A percentile compares a stretch with the other conserved stretches of the same genome.
Conservation (phyloP, 1,140 invertebrate genomes). For the Drosophila setifemur region DNA sequence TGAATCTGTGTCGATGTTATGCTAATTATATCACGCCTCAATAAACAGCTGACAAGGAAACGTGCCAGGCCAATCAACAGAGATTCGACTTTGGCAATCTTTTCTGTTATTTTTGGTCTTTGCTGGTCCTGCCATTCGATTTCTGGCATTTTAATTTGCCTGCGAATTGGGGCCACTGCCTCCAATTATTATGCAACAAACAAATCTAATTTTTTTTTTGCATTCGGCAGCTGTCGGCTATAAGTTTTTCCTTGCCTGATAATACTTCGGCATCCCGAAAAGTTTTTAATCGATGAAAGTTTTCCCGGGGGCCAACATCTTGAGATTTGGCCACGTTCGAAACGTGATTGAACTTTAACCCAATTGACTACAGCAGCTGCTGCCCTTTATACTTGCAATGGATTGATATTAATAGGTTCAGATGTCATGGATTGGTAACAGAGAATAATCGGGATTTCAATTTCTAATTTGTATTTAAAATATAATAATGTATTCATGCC, state of each 20-base stretch:
- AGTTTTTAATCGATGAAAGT: conserved; percentile 76
- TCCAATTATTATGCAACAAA: conserved; percentile 68
- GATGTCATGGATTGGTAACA: too few species aligned
- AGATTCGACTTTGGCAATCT: conserved; percentile 5
- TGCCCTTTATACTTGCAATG: conserved; percentile 16
- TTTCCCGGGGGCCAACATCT: conserved; percentile 24
- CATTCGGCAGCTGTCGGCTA: conserved; percentile 56
- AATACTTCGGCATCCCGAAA: conserved; percentile 48
- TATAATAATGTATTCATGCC: too few species aligned
- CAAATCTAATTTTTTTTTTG: conserved; percentile 55
- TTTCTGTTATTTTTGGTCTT: conserved; percentile 7
- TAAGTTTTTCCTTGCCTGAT: conserved; percentile 54
- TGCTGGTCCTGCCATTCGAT: conserved; percentile 18
- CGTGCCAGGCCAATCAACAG: conserved; percentile 43
- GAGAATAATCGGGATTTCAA: too few species aligned
- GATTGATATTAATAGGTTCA: conserved; percentile 12
- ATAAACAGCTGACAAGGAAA: conserved; percentile 51
- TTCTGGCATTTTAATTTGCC: conserved; percentile 48
- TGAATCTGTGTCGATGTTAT: conserved; percentile 49
- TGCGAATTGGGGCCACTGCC: not conserved
- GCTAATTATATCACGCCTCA: conserved; percentile 74
- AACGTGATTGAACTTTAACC: conserved; percentile 63
- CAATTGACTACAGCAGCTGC: conserved; percentile 59
- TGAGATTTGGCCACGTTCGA: conserved; percentile 2
- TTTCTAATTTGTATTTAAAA: too few species aligned